phyloP scores from a whole-genome alignment of 2,888 invertebrate genomes.

The Diplolepis rosae region DNA sequence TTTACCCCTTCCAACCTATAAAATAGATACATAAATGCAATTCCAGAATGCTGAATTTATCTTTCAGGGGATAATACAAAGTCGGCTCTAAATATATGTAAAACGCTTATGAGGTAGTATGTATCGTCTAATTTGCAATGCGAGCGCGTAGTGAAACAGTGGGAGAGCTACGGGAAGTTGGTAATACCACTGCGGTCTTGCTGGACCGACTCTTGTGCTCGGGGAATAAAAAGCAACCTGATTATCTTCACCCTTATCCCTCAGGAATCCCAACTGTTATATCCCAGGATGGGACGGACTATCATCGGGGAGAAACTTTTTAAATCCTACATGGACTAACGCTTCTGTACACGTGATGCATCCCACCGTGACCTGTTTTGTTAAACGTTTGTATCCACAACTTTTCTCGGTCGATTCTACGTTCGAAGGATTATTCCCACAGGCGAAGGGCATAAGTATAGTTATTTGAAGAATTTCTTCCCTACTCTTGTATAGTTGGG shows the following conservation, averaged over 20 bases:
- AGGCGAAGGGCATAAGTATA: neutral
- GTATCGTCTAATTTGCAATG: conserved; percentile 38
- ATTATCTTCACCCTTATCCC: conserved; percentile 60
- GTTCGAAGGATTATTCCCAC: neutral
- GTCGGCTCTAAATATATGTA: neutral
- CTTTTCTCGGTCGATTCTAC: neutral
- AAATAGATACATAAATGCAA: neutral
- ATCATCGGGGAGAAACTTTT: conserved; percentile 54
- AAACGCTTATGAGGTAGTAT: neutral
- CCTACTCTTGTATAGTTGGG: neutral
- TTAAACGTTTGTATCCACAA: conserved; percentile 41
- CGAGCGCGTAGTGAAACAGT: conserved; percentile 34
- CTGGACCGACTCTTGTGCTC: conserved; percentile 31
- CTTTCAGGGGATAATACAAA: neutral
- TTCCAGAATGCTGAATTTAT: neutral
- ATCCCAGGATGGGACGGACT: conserved; percentile 50
- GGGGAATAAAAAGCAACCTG: conserved; percentile 59
- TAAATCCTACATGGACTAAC: conserved; percentile 55
- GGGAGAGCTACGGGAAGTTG: no score
- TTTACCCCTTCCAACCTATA: neutral
- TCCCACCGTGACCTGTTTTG: conserved; percentile 62
- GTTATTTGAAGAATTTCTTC: neutral
- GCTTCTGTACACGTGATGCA: conserved; percentile 40
- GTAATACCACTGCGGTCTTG: conserved; percentile 45
- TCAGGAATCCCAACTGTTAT: conserved; percentile 46